A percentile compares a stretch with the other conserved stretches of the same genome.
These are phyloP conservation scores for Mycalesis mineus DNA, from an alignment of 2,888 invertebrate genomes.

Conservation along the genomic window DNA sequence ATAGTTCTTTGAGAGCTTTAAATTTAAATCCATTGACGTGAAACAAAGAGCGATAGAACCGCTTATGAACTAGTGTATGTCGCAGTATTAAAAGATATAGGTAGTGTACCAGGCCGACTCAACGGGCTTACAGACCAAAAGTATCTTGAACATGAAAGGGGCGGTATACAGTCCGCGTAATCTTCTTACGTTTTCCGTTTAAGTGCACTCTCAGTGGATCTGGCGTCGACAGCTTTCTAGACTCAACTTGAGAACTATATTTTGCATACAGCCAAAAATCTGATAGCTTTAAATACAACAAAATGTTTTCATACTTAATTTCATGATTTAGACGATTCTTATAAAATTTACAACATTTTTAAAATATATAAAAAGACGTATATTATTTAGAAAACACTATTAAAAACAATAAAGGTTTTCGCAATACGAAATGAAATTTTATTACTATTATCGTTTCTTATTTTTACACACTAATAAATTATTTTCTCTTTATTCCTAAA, in stretches of 20 bases:
- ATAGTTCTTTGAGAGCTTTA: background rate
- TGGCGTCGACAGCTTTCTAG: conserved; percentile 13
- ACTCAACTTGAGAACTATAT: background rate
- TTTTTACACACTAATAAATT: too few species aligned
- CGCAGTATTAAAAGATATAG: conserved; percentile 12
- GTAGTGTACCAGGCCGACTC: conserved; percentile 4
- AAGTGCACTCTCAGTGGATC: conserved; percentile 12
- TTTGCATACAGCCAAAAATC: background rate
- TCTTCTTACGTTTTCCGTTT: conserved; percentile 17
- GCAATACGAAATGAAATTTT: too few species aligned
- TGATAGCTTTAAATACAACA: too few species aligned
- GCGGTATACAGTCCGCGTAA: conserved; percentile 14
- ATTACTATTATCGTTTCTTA: too few species aligned
- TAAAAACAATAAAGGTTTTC: too few species aligned
- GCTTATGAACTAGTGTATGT: background rate
- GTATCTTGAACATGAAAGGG: conserved; percentile 17
- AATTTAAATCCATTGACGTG: conserved; percentile 7
- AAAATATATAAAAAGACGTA: too few species aligned
- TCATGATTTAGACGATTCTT: too few species aligned
- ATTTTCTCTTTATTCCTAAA: too few species aligned
- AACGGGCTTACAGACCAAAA: conserved; percentile 9
- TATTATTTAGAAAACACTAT: too few species aligned
- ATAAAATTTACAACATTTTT: too few species aligned
- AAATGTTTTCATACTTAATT: too few species aligned
- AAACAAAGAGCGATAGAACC: background rate